A percentile compares a stretch with the other conserved stretches of the same genome.
Evolutionary conservation across 2,797 vertebrate genomes (phyloP).

Genomic region (Sebastes taczanowskii): DNA sequence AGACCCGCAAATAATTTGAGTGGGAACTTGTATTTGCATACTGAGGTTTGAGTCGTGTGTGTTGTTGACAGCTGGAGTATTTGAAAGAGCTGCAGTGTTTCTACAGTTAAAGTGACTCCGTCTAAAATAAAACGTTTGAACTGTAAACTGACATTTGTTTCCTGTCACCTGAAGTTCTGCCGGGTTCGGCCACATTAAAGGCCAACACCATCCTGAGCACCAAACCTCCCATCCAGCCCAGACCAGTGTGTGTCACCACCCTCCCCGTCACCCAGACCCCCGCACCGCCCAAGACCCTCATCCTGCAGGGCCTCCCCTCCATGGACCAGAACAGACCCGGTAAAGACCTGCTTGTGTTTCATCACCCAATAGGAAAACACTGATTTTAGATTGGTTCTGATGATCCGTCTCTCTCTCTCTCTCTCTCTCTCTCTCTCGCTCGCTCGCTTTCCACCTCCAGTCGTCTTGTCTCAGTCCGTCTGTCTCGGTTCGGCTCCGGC

Average conservation of each 20-base stretch:
- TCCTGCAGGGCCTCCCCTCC: constrained; percentile 84
- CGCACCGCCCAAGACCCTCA: constrained; percentile 79
- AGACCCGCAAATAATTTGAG: not conserved
- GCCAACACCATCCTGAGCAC: constrained; percentile 79
- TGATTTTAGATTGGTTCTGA: not conserved
- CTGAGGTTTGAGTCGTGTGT: no score
- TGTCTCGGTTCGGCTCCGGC: constrained; percentile 80
- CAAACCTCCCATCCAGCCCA: constrained; percentile 88
- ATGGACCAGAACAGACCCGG: constrained; percentile 80
- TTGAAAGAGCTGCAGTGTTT: not conserved
- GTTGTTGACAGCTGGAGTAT: not conserved
- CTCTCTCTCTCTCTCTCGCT: not conserved
- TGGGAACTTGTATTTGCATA: not conserved
- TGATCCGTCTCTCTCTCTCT: no score
- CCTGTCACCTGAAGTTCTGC: constrained; percentile 30
- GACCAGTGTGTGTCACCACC: constrained; percentile 82
- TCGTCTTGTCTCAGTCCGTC: constrained; percentile 83
- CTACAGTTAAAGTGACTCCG: not conserved
- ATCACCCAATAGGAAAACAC: not conserved
- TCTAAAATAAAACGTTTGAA: not conserved
- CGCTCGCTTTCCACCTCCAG: constrained; percentile 31
- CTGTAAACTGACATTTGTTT: not conserved
- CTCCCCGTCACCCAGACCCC: constrained; percentile 71
- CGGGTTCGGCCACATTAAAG: constrained; percentile 61
- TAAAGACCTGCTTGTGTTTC: constrained; percentile 26